Conservation (phyloP, 1,140 invertebrate species). For the Zaprionus tsacasi region DNA sequence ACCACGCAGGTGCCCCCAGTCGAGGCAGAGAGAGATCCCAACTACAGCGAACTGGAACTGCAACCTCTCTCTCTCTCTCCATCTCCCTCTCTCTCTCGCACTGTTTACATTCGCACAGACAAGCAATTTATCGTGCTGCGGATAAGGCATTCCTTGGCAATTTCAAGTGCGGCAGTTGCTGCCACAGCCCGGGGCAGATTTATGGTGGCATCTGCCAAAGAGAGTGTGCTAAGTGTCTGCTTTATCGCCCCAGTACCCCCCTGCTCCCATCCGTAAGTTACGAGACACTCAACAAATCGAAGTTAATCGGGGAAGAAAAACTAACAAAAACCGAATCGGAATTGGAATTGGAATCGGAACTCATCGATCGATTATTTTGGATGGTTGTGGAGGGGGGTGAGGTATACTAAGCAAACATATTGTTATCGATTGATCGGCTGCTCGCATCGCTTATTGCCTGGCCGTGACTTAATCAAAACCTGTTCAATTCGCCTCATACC, state of each 20-base stretch:
- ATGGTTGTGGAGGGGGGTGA: no score
- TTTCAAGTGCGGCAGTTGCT: slow-evolving; percentile 3
- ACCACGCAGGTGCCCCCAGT: background rate
- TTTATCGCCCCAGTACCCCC: slow-evolving; percentile 13
- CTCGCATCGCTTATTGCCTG: background rate
- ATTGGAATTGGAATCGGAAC: background rate
- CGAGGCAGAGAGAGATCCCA: background rate
- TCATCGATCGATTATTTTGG: background rate
- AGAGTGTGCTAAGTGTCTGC: slow-evolving; percentile 32
- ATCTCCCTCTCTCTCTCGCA: background rate
- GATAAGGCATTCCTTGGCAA: slow-evolving; percentile 12
- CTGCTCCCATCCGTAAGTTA: slow-evolving; percentile 9
- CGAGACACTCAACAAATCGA: background rate
- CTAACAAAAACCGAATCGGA: background rate
- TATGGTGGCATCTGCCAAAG: slow-evolving; percentile 31
- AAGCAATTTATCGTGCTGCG: slow-evolving; percentile 40
- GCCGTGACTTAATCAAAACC: slow-evolving; percentile 12
- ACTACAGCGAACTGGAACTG: background rate
- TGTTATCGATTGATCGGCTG: slow-evolving; percentile 1
- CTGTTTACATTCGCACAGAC: slow-evolving; percentile 39
- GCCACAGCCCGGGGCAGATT: slow-evolving; percentile 18
- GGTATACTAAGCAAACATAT: background rate
- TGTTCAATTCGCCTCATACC: background rate
- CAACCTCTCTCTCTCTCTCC: background rate
- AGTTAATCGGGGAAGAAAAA: background rate